Conservation (phyloP, 2,888 invertebrate genomes). For the Heterodera filipjevi region DNA sequence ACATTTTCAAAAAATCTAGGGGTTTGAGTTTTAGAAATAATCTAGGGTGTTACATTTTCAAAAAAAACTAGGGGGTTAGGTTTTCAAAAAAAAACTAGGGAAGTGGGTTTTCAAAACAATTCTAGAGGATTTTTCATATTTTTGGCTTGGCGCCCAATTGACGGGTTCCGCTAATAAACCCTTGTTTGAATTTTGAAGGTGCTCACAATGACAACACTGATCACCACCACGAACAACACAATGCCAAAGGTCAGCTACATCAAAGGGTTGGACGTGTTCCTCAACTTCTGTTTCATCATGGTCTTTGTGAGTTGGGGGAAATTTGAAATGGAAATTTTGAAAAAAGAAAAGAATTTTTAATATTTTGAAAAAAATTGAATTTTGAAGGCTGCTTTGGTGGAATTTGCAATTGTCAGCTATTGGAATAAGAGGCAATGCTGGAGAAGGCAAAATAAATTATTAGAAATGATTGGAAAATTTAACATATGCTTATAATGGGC, state of each 20-base stretch:
- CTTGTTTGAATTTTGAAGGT: constrained; percentile 17
- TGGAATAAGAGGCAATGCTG: constrained; percentile 46
- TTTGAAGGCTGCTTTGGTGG: constrained; percentile 73
- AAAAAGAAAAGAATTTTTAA: not conserved
- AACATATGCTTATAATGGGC: constrained; percentile 9
- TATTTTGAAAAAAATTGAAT: not conserved
- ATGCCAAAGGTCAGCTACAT: constrained; percentile 97
- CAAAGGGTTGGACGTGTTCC: constrained; percentile 71
- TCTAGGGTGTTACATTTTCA: too few species aligned
- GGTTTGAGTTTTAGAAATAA: too few species aligned
- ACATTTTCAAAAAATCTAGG: too few species aligned
- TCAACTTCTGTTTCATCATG: constrained; percentile 65
- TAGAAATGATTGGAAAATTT: not conserved
- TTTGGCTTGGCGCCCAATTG: not conserved
- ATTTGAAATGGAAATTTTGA: too few species aligned
- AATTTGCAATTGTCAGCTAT: constrained; percentile 96
- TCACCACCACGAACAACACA: constrained; percentile 74
- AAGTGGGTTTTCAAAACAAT: too few species aligned
- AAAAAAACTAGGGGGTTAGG: too few species aligned
- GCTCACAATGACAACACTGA: constrained; percentile 64
- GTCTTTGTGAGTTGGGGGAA: constrained; percentile 48
- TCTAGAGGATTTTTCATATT: not conserved
- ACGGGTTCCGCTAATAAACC: too few species aligned
- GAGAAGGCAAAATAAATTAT: constrained; percentile 32
- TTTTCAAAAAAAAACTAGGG: too few species aligned